Base-by-base conservation (phyloP, 2,888 invertebrate species). In the Lycia hirtaria region DNA sequence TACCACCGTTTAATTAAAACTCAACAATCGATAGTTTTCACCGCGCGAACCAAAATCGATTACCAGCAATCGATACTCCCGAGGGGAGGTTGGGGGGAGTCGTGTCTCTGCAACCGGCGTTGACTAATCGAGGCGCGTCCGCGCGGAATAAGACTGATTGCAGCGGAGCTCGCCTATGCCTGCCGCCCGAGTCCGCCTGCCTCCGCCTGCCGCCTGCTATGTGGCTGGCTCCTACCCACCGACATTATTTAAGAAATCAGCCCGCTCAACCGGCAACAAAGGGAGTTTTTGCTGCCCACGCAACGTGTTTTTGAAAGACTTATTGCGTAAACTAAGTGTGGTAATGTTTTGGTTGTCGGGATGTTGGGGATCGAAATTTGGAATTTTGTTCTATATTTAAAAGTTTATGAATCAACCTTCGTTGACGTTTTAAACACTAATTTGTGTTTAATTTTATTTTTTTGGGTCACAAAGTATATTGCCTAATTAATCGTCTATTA, bases 61-160 rank as follows among this genome's bases (percentile, higher is more conserved):
- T 86, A 84, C 83, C 68, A 69, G 75, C 79, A 88, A 87, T 90
- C 92, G 88, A 91, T 91, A 85, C 75, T 69, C 69, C 56, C 48
- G 47, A 32, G 65, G 80, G 82, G 84, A 83, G 81, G 85, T 84
- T 75, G 67, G 83, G 80, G 80, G 83, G 83, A 80, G 72, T 60
- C 69, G 83, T 89, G 91, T 91, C 89, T 90, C 92, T 92, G 91
- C 87, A 84, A 79, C 81, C 78, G 90, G 89, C 91, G 88, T 89
- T 91, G 90, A 91, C 89, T 91, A 91, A 91, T 91, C 85, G 90
- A 73, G 81, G 81, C 86, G 87, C 90, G 92, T 90, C 92, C 88
- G 88, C 89, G 87, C 84, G 91, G 91, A 92, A 91, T 88, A 91
- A 92, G 91, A 92, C 86, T 88, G 91, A 92, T 92, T 87, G 88